Conservation (phyloP, 2,797 vertebrate genomes). For the Cyprinodon diabolis region DNA sequence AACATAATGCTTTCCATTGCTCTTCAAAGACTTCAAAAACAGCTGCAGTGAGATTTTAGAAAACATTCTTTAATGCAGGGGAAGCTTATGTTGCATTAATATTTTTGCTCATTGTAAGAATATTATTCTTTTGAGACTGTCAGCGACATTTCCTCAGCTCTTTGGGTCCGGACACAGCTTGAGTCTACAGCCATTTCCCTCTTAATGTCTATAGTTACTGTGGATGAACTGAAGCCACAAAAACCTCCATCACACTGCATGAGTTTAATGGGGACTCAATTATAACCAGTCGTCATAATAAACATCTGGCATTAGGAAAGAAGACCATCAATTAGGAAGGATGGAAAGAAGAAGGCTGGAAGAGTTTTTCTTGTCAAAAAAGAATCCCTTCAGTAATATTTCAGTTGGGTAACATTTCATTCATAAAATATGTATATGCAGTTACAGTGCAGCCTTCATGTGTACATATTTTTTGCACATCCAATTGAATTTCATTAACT, state of each 20-base stretch:
- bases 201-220: background rate
- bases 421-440: background rate
- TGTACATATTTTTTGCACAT: too few species aligned
- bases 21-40: background rate
- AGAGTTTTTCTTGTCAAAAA: too few species aligned
- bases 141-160: conserved; percentile 6
- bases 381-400: background rate
- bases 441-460: background rate
- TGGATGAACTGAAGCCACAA: background rate
- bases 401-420: background rate
- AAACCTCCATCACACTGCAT: conserved; percentile 1
- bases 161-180: conserved; percentile 23
- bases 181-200: background rate
- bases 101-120: conserved; percentile 21
- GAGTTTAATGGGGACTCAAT: background rate
- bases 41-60: background rate
- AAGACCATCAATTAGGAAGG: conserved; percentile 1
- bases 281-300: background rate
- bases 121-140: conserved; percentile 13
- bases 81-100: conserved; percentile 24
- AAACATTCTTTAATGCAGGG: conserved; percentile 1
- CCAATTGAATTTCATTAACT: too few species aligned
- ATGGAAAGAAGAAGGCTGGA: background rate
- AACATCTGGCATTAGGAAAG: background rate
- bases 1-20: background rate